Conservation (phyloP, 2,113 vertebrate species). For the Athene noctua region DNA sequence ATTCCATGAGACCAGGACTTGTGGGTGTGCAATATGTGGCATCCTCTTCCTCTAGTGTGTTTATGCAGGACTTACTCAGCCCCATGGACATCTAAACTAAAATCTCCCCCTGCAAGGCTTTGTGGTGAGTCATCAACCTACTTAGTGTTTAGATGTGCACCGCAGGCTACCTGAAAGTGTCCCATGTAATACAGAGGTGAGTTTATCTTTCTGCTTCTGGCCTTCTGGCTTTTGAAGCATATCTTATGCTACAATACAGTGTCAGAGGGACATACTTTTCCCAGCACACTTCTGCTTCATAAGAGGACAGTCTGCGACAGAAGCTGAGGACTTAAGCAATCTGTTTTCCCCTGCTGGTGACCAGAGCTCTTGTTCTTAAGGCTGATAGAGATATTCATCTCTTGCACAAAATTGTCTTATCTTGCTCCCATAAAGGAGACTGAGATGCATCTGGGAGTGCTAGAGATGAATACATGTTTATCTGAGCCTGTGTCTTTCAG, state of each 20-base stretch:
- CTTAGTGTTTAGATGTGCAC: not conserved
- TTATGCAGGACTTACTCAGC: not conserved
- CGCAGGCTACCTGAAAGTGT: not conserved
- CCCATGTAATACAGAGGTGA: accelerated
- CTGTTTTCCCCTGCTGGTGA: not conserved
- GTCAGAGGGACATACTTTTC: not conserved
- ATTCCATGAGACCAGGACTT: not conserved
- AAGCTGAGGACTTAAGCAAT: not conserved
- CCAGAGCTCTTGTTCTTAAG: not conserved
- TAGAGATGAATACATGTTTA: constrained; percentile 15
- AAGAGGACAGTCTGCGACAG: not conserved
- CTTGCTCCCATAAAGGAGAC: not conserved
- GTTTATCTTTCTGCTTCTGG: not conserved
- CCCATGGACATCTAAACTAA: not conserved
- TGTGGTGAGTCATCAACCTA: not conserved
- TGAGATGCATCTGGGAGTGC: not conserved
- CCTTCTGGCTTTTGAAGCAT: not conserved
- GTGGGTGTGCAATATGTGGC: accelerated
- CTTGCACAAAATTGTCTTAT: not conserved
- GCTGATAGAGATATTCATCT: not conserved
- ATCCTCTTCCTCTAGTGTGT: not conserved
- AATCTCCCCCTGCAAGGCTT: not conserved
- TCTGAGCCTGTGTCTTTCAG: not conserved
- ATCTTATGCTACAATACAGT: not conserved
- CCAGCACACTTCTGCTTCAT: accelerated